Evolutionary conservation across 2,113 vertebrate genomes (phyloP).

Genomic region (Bos indicus): DNA sequence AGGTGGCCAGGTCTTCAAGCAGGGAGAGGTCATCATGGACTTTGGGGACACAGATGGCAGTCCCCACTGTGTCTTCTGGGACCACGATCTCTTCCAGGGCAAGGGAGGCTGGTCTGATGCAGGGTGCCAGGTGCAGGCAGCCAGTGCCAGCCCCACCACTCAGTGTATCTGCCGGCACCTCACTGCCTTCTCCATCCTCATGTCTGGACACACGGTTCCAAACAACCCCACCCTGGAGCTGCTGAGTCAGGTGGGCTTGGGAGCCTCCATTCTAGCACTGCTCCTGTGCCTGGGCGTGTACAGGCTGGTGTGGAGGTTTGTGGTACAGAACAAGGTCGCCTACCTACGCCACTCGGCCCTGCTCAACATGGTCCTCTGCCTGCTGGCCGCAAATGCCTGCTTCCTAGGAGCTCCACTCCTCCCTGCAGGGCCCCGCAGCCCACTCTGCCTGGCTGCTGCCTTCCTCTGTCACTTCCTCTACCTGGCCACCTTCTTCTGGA

Average conservation of each 20-base stretch:
- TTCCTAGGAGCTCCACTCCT: conserved; percentile 78
- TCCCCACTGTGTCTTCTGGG: conserved; percentile 87
- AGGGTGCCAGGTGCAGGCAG: conserved; percentile 76
- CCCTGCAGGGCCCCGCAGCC: background rate
- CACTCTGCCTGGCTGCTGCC: conserved; percentile 77
- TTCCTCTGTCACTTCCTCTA: conserved; percentile 90
- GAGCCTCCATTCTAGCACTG: conserved; percentile 81
- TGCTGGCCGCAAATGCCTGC: conserved; percentile 83
- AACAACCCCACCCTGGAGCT: conserved; percentile 36
- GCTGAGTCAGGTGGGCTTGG: conserved; percentile 81
- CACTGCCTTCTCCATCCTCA: conserved; percentile 87
- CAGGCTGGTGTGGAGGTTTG: conserved; percentile 78
- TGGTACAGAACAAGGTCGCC: conserved; percentile 80
- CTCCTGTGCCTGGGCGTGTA: conserved; percentile 82
- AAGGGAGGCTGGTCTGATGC: conserved; percentile 79
- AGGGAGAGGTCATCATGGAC: conserved; percentile 67
- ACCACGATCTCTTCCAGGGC: conserved; percentile 74
- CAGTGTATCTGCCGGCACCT: conserved; percentile 82
- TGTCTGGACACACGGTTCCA: conserved; percentile 67
- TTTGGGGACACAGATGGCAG: conserved; percentile 65
- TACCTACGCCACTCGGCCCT: conserved; percentile 83
- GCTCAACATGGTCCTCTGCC: conserved; percentile 82
- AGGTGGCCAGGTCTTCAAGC: background rate
- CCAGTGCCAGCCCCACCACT: background rate
- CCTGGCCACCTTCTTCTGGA: conserved; percentile 89